Evolutionary conservation across 1,140 invertebrate genomes (phyloP), one percentile per base, ranked within the genome.

Genomic region (Drosophila rufa): DNA sequence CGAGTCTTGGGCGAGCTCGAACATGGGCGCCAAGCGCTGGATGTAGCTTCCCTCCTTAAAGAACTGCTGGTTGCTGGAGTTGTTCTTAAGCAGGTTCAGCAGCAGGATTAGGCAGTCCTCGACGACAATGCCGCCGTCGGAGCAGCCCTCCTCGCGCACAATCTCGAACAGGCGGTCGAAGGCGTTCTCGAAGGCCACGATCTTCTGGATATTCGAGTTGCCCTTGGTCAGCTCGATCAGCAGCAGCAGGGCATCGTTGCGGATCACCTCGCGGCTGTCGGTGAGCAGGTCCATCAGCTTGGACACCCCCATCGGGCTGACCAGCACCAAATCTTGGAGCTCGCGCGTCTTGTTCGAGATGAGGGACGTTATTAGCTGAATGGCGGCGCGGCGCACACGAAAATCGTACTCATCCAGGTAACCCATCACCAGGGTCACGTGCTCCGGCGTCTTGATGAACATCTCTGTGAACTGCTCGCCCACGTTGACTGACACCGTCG

Each of bases 131-230:
- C 98, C 98, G 58, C 98, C 99, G 94, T 99, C 98, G 25, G 97
- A 96, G 79, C 96, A 96, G 48, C 98, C 98, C 94, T 99, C 99
- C 79, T 97, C 96, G 2, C 94, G 94, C 27, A 99, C 97, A 36
- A 99, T 98, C 91, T 98, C 97, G 81, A 99, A 97, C 42, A 99
- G 94, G 76, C 97, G 95, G 93, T 99, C 98, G 93, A 99, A 99
- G 0, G 98, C 98, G 94, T 99, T 99, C 94, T 99, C 98, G 94
- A 99, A 99, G 0, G 98, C 99, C 5, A 99, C 98, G 87, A 99
- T 99, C 94, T 99, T 99, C 93, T 99, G 99, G 82, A 99, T 98
- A 93, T 99, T 99, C 0, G 98, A 97, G 94, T 99, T 99, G 7
- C 96, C 77, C 94, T 98, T 98, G 0, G 98, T 99, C 53, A 99